Percentiles rank a stretch among this genome's conserved stretches.
Conservation (phyloP, 2,888 invertebrate genomes). For the Tromatobia lineatoria region DNA sequence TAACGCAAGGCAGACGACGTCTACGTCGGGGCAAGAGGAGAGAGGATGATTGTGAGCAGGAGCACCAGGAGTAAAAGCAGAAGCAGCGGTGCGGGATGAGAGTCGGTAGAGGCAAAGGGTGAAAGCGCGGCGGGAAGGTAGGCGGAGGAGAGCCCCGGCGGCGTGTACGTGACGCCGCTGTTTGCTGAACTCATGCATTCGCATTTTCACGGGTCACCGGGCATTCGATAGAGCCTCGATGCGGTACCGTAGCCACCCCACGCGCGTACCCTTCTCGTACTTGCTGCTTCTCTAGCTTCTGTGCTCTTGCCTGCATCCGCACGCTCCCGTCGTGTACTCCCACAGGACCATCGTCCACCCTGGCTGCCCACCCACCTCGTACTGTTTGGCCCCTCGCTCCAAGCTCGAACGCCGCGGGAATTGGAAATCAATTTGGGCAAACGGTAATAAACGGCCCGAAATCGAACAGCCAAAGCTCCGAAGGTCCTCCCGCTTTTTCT, state of each 20-base stretch:
- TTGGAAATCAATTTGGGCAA: constrained; percentile 78
- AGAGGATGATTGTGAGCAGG: constrained; percentile 28
- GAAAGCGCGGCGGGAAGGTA: constrained; percentile 57
- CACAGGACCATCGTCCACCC: constrained; percentile 53
- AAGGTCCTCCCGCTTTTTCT: constrained; percentile 34
- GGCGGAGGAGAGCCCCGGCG: constrained; percentile 64
- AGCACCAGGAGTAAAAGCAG: constrained; percentile 48
- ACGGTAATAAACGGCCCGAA: constrained; percentile 77
- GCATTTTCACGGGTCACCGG: constrained; percentile 82
- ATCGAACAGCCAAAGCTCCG: constrained; percentile 56
- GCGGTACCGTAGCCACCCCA: constrained; percentile 58
- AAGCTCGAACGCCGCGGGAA: constrained; percentile 69
- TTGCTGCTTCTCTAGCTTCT: constrained; percentile 37
- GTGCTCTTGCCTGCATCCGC: constrained; percentile 44
- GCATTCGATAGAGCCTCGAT: constrained; percentile 75
- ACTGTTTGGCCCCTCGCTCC: constrained; percentile 28
- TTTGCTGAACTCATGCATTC: constrained; percentile 82
- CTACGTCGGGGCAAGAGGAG: not conserved
- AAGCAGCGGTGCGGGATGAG: constrained; percentile 53
- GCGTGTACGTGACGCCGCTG: constrained; percentile 78
- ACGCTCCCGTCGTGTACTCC: constrained; percentile 42
- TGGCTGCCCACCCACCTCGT: not conserved
- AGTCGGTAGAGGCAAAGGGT: constrained; percentile 66
- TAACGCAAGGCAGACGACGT: constrained; percentile 60
- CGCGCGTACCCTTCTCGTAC: constrained; percentile 60